These are phyloP conservation scores for Cynodonichthys magdalenae DNA, from an alignment of 2,797 vertebrate genomes.

Conservation along the genomic window DNA sequence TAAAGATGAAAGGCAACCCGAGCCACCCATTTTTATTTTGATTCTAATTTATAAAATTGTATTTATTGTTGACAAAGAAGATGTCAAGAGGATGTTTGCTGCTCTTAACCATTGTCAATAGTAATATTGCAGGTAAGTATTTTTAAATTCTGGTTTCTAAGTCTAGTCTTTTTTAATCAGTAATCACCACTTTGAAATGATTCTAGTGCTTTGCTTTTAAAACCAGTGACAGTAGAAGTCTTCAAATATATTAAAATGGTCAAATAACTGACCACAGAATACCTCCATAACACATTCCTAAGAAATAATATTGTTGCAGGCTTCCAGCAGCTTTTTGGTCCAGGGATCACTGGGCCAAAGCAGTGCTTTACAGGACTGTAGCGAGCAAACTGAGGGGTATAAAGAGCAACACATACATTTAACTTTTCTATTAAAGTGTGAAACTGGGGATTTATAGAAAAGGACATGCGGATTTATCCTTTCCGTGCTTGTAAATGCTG, in stretches of 20 bases:
- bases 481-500: constrained; percentile 87
- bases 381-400: constrained; percentile 65
- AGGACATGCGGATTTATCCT: constrained; percentile 85
- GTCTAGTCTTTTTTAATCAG: constrained; percentile 13
- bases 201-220: constrained; percentile 8
- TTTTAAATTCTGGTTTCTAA: constrained; percentile 25
- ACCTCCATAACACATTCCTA: constrained; percentile 60
- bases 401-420: constrained; percentile 80
- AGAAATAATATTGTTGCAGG: constrained; percentile 70
- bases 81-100: background rate
- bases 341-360: constrained; percentile 57
- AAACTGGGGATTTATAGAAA: constrained; percentile 83
- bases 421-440: constrained; percentile 82
- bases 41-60: too few species aligned
- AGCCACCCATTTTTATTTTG: too few species aligned
- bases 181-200: constrained; percentile 37
- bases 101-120: constrained; percentile 9
- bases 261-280: constrained; percentile 48
- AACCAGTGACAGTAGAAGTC: constrained; percentile 41
- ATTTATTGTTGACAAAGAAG: constrained; percentile 15
- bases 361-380: constrained; percentile 66
- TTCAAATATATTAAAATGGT: constrained; percentile 52
- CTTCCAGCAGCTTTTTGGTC: constrained; percentile 59
- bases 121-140: background rate
- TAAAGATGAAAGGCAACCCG: too few species aligned